Evolutionary conservation across 2,888 invertebrate species (phyloP).

Genomic region (Athalia rosae): DNA sequence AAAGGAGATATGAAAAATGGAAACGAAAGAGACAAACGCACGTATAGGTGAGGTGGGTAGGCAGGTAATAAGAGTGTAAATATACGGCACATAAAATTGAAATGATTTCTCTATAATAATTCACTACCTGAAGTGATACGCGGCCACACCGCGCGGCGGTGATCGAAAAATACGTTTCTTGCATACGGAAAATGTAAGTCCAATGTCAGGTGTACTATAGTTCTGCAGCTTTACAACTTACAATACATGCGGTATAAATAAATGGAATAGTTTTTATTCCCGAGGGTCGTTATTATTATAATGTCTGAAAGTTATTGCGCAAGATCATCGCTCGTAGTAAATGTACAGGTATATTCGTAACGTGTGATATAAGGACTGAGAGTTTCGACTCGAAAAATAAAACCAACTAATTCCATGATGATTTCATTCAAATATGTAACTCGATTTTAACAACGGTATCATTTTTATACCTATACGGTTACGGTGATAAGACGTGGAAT

Average conservation of each 20-base stretch:
- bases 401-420: too few relatives aligned
- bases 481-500: neutral
- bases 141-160: slow-evolving; percentile 34
- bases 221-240: slow-evolving; percentile 45
- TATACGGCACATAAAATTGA: too few relatives aligned
- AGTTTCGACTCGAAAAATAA: neutral
- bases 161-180: slow-evolving; percentile 55
- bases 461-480: neutral
- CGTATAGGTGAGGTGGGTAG: too few relatives aligned
- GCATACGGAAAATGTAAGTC: slow-evolving; percentile 66
- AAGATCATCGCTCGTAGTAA: slow-evolving; percentile 47
- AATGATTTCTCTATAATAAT: too few relatives aligned
- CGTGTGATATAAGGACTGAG: neutral
- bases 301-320: slow-evolving; percentile 52
- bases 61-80: too few relatives aligned
- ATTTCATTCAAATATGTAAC: too few relatives aligned
- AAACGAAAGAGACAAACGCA: slow-evolving; percentile 37
- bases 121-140: neutral
- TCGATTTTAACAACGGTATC: too few relatives aligned
- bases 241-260: neutral
- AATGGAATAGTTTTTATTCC: slow-evolving; percentile 56
- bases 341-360: neutral
- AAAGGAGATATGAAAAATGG: slow-evolving; percentile 2
- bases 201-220: slow-evolving; percentile 63
- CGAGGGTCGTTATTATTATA: slow-evolving; percentile 57